A percentile compares a stretch with the other conserved stretches of the same genome.
Evolutionary conservation across 2,888 invertebrate species (phyloP).

Genomic region (Machimus atricapillus): DNA sequence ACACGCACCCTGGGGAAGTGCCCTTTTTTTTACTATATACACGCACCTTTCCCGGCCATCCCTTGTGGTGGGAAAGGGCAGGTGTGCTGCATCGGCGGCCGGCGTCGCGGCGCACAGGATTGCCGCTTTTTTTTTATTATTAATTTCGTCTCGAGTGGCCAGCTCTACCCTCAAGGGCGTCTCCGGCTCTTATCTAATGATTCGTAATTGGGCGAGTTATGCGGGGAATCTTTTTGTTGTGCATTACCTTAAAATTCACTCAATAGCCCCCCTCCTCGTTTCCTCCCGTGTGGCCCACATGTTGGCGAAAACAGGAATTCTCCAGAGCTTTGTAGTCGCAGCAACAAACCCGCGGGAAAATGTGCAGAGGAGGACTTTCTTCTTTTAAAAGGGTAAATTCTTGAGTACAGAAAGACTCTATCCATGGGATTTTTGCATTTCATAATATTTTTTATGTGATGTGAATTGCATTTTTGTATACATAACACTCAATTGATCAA

Average conservation of each 20-base stretch:
- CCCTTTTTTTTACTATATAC: not conserved
- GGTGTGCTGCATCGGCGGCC: not conserved
- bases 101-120: not conserved
- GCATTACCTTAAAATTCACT: not conserved
- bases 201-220: not conserved
- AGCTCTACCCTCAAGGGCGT: not conserved
- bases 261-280: not conserved
- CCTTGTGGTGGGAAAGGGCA: not conserved
- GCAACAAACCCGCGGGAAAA: not conserved
- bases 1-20: not conserved
- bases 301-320: not conserved
- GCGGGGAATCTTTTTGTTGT: not conserved
- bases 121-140: not conserved
- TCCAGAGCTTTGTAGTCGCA: not conserved
- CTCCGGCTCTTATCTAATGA: not conserved
- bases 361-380: not conserved
- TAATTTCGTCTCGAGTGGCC: not conserved
- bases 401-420: not conserved
- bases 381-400: not conserved
- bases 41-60: not conserved
- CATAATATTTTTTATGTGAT: not conserved
- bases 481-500: not conserved
- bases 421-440: not conserved
- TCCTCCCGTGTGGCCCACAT: not conserved
- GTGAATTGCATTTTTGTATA: not conserved